Evolutionary conservation across 2,888 invertebrate species (phyloP).

Genomic region (Conomelus anceps): DNA sequence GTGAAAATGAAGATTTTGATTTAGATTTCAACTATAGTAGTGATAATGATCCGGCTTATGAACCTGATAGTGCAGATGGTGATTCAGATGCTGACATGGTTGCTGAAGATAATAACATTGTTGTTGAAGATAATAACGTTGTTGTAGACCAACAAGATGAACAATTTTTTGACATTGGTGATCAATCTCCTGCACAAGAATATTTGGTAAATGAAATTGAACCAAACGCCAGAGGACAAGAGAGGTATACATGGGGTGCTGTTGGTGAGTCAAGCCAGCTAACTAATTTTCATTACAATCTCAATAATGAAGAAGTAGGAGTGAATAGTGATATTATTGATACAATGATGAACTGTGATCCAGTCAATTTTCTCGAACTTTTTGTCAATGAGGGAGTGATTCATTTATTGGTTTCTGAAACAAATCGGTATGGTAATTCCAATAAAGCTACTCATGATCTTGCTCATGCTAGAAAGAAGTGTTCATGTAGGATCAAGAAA

Average conservation of each 20-base stretch:
- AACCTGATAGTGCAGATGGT: neutral
- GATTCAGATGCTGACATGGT: neutral
- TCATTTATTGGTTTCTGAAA: constrained; percentile 19
- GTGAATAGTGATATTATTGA: neutral
- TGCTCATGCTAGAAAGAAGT: neutral
- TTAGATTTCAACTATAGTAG: neutral
- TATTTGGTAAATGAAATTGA: neutral
- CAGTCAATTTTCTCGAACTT: constrained; percentile 15
- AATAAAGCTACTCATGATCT: neutral
- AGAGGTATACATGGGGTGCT: constrained; percentile 4
- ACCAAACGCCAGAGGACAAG: constrained; percentile 8
- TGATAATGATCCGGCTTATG: constrained; percentile 1
- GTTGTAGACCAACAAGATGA: neutral
- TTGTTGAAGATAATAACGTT: no score
- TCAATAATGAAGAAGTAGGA: neutral
- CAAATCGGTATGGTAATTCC: constrained; percentile 16
- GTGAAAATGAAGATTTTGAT: constrained; percentile 1
- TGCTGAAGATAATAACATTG: neutral
- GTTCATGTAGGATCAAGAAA: neutral
- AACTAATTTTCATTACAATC: constrained; percentile 1
- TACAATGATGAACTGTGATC: neutral
- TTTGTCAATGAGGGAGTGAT: constrained; percentile 17
- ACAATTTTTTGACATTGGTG: neutral
- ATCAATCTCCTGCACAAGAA: neutral
- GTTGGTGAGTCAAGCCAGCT: neutral